A percentile compares a stretch with the other conserved stretches of the same genome.
These are phyloP conservation scores for Fulica atra DNA, from an alignment of 2,113 vertebrate species.

Conservation along the genomic window DNA sequence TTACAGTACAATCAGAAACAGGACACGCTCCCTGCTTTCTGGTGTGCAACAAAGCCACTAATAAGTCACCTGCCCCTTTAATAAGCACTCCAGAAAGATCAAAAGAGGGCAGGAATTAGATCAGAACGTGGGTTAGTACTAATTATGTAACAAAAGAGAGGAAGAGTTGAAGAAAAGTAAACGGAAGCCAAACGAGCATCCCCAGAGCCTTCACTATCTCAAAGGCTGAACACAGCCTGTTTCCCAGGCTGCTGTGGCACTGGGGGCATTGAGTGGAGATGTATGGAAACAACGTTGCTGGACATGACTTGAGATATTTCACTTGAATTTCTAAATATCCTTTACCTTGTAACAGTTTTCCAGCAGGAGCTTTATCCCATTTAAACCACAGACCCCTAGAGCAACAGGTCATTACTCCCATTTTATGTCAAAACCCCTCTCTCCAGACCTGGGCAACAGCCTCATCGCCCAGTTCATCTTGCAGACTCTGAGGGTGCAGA, in stretches of 20 bases:
- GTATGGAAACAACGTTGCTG: accelerated
- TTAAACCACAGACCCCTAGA: background rate
- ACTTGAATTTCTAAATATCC: background rate
- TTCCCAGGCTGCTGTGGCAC: background rate
- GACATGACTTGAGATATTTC: background rate
- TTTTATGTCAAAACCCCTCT: background rate
- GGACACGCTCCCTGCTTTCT: background rate
- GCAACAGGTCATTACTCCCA: background rate
- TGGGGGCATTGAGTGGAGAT: accelerated
- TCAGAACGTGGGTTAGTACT: background rate
- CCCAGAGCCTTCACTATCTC: background rate
- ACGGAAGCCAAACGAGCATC: background rate
- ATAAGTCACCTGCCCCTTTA: background rate
- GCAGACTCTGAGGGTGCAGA: background rate
- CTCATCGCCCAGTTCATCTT: background rate
- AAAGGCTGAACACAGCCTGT: background rate
- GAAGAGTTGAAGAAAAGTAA: background rate
- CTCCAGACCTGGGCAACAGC: background rate
- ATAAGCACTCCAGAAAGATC: background rate
- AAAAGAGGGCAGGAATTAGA: background rate
- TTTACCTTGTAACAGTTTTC: background rate
- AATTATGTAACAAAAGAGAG: background rate
- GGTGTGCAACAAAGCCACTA: background rate
- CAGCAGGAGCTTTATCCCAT: background rate
- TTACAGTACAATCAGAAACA: background rate